Evolutionary conservation across 2,797 vertebrate genomes (phyloP).

Genomic region (Podarcis siculus): DNA sequence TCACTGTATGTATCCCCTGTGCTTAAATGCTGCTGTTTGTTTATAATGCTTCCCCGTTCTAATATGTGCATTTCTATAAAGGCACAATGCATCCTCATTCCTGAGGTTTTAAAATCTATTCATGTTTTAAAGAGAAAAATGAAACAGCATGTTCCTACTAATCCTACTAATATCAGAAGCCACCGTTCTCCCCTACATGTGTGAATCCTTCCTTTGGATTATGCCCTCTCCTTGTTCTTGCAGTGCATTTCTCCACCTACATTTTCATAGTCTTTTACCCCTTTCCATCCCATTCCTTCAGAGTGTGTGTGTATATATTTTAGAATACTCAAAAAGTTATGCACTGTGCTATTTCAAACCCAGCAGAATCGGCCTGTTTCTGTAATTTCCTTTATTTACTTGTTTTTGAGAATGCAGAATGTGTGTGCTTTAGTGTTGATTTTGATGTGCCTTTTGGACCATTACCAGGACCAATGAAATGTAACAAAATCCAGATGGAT

Average conservation of each 20-base stretch:
- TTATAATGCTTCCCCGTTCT: background rate
- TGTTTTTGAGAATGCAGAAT: background rate
- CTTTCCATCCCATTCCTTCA: background rate
- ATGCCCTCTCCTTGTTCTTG: background rate
- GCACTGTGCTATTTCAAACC: background rate
- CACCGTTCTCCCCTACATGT: background rate
- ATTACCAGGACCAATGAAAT: no score
- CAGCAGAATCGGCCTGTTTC: no score
- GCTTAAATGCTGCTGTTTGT: background rate
- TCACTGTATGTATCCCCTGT: background rate
- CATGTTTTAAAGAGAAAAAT: background rate
- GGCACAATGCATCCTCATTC: background rate
- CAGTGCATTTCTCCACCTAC: background rate
- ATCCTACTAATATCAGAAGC: background rate
- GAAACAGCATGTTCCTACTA: background rate
- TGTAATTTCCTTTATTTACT: background rate
- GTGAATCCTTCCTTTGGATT: background rate
- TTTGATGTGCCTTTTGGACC: background rate
- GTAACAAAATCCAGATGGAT: background rate
- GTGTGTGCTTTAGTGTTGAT: background rate
- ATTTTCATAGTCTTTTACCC: background rate
- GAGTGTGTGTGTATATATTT: background rate
- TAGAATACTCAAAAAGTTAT: background rate
- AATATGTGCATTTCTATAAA: background rate
- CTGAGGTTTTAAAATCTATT: background rate